Evolutionary conservation across 1,140 invertebrate species (phyloP).

Genomic region (Ceratina australensis): DNA sequence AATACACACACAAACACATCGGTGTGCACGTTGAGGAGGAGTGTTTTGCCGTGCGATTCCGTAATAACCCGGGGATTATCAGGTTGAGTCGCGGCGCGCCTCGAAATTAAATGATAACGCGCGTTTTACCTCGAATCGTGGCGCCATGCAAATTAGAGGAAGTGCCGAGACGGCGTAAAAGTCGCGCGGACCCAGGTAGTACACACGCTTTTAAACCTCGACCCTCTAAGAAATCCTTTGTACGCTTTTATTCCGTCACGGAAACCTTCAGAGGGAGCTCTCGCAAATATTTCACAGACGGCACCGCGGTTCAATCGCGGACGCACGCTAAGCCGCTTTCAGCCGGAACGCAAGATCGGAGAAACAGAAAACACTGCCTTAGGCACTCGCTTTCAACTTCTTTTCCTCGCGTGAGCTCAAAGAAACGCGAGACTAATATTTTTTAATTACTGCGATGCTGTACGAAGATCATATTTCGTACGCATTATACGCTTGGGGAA

Average conservation of each 20-base stretch:
- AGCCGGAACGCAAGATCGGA: neutral
- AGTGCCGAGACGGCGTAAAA: too few species aligned
- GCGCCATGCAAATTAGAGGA: constrained; percentile 1
- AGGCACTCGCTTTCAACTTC: too few species aligned
- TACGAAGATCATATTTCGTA: too few species aligned
- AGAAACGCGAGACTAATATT: too few species aligned
- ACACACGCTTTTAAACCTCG: too few species aligned
- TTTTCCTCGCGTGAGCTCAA: too few species aligned
- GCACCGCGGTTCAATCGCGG: constrained; percentile 10
- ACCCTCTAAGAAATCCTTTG: too few species aligned
- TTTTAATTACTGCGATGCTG: too few species aligned
- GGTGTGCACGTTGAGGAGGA: constrained; percentile 52
- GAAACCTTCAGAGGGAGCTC: neutral
- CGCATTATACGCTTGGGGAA: too few species aligned
- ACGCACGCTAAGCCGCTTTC: neutral
- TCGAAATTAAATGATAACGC: constrained; percentile 6
- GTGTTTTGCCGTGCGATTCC: constrained; percentile 12
- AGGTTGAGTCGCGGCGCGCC: neutral
- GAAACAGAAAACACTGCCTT: constrained; percentile 3
- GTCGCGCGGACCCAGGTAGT: too few species aligned
- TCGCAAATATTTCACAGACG: constrained; percentile 18
- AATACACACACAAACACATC: constrained; percentile 56
- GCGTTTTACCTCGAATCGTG: neutral
- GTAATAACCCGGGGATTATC: constrained; percentile 7
- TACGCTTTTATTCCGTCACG: too few species aligned